Evolutionary conservation across 1,140 invertebrate genomes (phyloP).

Genomic region (Bombus turneri): DNA sequence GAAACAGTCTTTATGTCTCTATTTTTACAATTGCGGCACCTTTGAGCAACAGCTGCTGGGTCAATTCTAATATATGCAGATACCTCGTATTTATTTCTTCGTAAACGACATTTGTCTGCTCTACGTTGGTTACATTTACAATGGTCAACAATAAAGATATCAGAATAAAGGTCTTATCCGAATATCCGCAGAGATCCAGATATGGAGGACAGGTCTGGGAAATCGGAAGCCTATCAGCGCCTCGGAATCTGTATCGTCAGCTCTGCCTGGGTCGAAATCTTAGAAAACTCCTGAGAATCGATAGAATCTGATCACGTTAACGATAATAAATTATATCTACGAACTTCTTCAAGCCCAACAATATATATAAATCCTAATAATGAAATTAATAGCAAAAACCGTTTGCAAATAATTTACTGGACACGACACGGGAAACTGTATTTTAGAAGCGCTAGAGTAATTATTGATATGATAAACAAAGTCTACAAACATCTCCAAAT

Average conservation of each 20-base stretch:
- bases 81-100: too few species aligned
- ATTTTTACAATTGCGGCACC: too few species aligned
- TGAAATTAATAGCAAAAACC: neutral
- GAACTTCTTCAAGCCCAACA: neutral
- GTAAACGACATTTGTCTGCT: too few species aligned
- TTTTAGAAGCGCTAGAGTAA: neutral
- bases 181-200: slow-evolving; percentile 48
- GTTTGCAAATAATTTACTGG: neutral
- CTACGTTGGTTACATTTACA: neutral
- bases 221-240: slow-evolving; percentile 76
- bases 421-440: neutral
- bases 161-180: neutral
- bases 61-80: too few species aligned
- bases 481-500: too few species aligned
- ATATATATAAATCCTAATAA: neutral
- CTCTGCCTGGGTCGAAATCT: slow-evolving; percentile 47
- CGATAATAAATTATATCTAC: neutral
- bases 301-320: neutral
- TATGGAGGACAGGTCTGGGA: slow-evolving; percentile 70
- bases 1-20: too few species aligned
- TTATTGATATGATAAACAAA: neutral
- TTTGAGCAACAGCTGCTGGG: too few species aligned
- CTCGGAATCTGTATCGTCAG: slow-evolving; percentile 79
- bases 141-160: neutral
- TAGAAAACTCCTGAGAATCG: neutral